Conservation (phyloP, 2,113 vertebrate genomes). For the Hylia prasina region DNA sequence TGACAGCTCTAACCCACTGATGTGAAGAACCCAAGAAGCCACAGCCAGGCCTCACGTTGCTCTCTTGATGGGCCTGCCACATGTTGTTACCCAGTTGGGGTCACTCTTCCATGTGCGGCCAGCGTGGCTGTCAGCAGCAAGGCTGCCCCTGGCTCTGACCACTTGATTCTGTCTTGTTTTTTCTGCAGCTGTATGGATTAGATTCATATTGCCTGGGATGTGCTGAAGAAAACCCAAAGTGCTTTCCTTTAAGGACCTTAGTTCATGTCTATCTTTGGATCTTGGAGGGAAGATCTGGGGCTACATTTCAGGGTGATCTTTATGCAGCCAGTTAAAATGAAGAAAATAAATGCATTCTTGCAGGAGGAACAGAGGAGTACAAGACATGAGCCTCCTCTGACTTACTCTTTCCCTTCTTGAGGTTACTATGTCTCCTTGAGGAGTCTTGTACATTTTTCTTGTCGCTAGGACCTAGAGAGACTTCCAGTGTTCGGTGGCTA, state of each 20-base stretch:
- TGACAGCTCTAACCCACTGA: background rate
- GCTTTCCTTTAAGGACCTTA: background rate
- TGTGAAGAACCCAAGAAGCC: background rate
- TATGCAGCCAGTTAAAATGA: background rate
- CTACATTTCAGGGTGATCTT: background rate
- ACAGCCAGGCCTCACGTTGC: fast-evolving
- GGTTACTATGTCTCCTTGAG: fast-evolving
- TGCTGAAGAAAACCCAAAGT: background rate
- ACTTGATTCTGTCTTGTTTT: background rate
- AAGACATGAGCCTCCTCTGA: background rate
- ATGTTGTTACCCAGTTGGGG: fast-evolving
- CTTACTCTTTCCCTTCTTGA: background rate
- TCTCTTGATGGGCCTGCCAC: fast-evolving
- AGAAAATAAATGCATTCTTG: background rate
- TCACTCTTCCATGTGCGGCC: background rate
- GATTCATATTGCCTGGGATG: background rate
- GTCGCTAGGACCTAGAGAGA: background rate
- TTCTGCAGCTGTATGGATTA: background rate
- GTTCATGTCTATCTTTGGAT: background rate
- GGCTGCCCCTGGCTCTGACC: background rate
- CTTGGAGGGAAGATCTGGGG: background rate
- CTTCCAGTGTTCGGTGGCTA: background rate
- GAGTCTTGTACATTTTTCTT: background rate
- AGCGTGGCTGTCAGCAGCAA: background rate
- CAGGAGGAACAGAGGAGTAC: background rate